Percentiles rank a stretch among this genome's conserved stretches.
phyloP scores from a whole-genome alignment of 2,113 vertebrate species.

The Bubo bubo region DNA sequence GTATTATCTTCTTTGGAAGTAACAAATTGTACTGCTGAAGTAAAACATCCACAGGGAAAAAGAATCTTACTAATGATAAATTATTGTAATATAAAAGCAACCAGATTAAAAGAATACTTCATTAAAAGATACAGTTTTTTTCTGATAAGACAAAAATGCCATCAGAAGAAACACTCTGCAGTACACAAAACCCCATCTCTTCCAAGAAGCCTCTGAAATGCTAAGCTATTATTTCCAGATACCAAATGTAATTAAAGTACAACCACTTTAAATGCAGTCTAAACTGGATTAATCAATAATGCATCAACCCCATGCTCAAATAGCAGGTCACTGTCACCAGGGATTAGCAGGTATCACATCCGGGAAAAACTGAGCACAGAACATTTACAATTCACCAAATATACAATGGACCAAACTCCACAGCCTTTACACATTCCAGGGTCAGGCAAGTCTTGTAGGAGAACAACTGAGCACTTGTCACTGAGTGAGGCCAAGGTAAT shows the following conservation, averaged over 20 bases:
- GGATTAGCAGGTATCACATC: conserved; percentile 27
- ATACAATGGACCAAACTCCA: background rate
- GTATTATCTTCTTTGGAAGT: background rate
- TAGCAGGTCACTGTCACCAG: background rate
- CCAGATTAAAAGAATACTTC: background rate
- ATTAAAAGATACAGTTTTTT: background rate
- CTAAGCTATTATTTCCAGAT: conserved; percentile 9
- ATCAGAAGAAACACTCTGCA: background rate
- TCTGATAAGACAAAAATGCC: background rate
- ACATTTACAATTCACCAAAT: background rate
- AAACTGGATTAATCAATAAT: conserved; percentile 34
- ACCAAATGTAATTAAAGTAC: conserved; percentile 17
- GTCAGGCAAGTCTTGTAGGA: background rate
- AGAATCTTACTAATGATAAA: background rate
- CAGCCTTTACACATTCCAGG: background rate
- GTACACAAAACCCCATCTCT: background rate
- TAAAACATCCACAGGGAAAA: background rate
- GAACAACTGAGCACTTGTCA: background rate
- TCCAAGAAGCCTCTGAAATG: conserved; percentile 19
- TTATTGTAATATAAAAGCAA: background rate
- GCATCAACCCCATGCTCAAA: conserved; percentile 35
- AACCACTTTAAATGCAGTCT: conserved; percentile 12
- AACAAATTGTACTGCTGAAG: background rate
- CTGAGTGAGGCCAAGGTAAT: background rate
- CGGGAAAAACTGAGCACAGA: background rate